These are phyloP conservation scores for Pseudocheirus occidentalis DNA, from an alignment of 2,797 vertebrate species.

Conservation along the genomic window DNA sequence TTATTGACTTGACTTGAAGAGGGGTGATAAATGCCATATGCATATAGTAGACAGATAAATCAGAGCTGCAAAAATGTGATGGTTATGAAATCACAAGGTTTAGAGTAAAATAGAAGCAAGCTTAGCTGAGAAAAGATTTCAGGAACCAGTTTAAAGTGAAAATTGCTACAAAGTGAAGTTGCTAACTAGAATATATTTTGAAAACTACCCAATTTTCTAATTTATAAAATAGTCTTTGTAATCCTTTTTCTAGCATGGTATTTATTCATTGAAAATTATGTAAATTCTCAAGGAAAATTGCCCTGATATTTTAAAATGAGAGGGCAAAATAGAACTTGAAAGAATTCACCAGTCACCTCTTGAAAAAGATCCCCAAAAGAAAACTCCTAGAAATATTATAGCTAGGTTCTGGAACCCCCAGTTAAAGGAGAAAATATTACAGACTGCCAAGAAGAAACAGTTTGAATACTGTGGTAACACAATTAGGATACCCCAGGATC, in stretches of 20 bases:
- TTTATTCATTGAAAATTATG: slow-evolving; percentile 65
- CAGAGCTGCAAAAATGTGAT: not conserved
- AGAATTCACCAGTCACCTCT: too few species aligned
- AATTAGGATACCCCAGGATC: too few species aligned
- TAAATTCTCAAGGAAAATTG: too few species aligned
- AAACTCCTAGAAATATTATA: too few species aligned
- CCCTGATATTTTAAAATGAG: too few species aligned
- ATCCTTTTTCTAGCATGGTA: slow-evolving; percentile 46
- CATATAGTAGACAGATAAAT: slow-evolving; percentile 66
- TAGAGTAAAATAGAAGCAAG: slow-evolving; percentile 5
- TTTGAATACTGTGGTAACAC: too few species aligned
- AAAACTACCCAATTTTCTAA: slow-evolving; percentile 56
- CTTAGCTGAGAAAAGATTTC: slow-evolving; percentile 65
- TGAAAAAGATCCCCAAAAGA: too few species aligned
- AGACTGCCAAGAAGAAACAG: too few species aligned
- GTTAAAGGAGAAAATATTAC: too few species aligned
- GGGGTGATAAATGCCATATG: not conserved
- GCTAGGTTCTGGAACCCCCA: too few species aligned
- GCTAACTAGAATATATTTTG: not conserved
- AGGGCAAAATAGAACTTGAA: too few species aligned
- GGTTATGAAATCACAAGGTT: slow-evolving; percentile 21
- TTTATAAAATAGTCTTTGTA: slow-evolving; percentile 61
- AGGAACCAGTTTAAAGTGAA: slow-evolving; percentile 56
- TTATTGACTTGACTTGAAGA: not conserved
- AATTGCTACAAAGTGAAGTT: slow-evolving; percentile 35